A percentile compares a stretch with the other conserved stretches of the same genome.
Evolutionary conservation across 2,113 vertebrate genomes (phyloP).

Genomic region (Stomatorhinus ivindoensis): DNA sequence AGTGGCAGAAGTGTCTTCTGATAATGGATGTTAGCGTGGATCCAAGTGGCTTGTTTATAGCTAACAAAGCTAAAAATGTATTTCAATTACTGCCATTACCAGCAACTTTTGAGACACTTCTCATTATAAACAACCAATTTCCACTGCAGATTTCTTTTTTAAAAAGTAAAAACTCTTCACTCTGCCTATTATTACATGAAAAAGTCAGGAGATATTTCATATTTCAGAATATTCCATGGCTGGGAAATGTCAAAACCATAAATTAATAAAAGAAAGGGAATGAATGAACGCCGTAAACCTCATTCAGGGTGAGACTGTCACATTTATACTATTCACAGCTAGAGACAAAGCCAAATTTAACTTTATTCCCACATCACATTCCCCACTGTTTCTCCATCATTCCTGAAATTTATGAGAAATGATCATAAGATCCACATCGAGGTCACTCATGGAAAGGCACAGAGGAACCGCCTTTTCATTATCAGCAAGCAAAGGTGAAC

Average conservation of each 20-base stretch:
- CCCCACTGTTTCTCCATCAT: background rate
- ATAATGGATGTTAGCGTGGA: background rate
- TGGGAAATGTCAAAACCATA: background rate
- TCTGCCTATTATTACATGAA: background rate
- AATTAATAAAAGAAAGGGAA: slow-evolving; percentile 1
- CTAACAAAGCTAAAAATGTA: background rate
- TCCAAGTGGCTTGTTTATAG: background rate
- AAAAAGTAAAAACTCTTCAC: background rate
- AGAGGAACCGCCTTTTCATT: background rate
- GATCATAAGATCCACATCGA: background rate
- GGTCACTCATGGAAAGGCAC: background rate
- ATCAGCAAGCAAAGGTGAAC: background rate
- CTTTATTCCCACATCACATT: background rate
- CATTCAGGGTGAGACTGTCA: background rate
- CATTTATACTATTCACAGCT: background rate
- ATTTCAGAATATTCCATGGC: background rate
- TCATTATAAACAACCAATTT: background rate
- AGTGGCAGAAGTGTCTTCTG: background rate
- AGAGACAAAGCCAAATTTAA: background rate
- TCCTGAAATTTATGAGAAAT: background rate
- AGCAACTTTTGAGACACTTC: background rate
- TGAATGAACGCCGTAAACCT: background rate
- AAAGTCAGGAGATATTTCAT: background rate
- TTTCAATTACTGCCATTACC: slow-evolving; percentile 7
- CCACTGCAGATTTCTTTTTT: background rate